Evolutionary conservation across 2,113 vertebrate species (phyloP), one percentile per base, ranked within the genome.

Genomic region (Nibea albiflora): DNA sequence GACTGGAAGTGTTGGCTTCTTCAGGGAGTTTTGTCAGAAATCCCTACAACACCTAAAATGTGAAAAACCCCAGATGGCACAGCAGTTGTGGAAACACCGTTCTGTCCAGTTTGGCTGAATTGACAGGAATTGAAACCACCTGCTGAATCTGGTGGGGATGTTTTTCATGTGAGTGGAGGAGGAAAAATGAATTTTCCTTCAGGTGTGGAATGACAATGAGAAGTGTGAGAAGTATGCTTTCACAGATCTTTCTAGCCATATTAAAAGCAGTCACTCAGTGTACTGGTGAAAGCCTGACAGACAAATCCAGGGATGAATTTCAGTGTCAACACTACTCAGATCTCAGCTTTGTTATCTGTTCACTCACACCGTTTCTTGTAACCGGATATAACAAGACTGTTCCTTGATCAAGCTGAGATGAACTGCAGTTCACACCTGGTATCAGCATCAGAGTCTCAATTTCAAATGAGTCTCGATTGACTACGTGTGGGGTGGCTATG

Each of bases 91-190:
- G 62, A 85, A 75, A 85, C 69, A 58, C n/a, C 50, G 35, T 39
- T 46, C 44, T 46, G 72, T 64, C 73, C 65, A 4, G 61, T 22
- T 65, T 70, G 72, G 71, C 80, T 56, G 24, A 49, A 47, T 66
- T 11, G 78, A 56, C 4, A 19, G 52, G 52, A 85, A 83, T 54
- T 71, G 57, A 85, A 85, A 85, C 70, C 74, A 88, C 78, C 54
- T 75, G 78, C 70, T 49, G 26, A 68, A 76, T 53, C 57, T 69
- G 57, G 5, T 19, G 4, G 57, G 12, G 47, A n/a, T 66, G 22
- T 39, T 70, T 73, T 65, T 52, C 14, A 11, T 50, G 1, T 71
- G 58, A 65, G 31, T 26, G 70, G 26, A 80, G 66, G 47, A 35
- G 70, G 53, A 73, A 26, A 79, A 81, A 70, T 68, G 1, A 62